A percentile compares a stretch with the other conserved stretches of the same genome.
phyloP scores from a whole-genome alignment of 2,888 invertebrate species.

The Lepidonotus clava region DNA sequence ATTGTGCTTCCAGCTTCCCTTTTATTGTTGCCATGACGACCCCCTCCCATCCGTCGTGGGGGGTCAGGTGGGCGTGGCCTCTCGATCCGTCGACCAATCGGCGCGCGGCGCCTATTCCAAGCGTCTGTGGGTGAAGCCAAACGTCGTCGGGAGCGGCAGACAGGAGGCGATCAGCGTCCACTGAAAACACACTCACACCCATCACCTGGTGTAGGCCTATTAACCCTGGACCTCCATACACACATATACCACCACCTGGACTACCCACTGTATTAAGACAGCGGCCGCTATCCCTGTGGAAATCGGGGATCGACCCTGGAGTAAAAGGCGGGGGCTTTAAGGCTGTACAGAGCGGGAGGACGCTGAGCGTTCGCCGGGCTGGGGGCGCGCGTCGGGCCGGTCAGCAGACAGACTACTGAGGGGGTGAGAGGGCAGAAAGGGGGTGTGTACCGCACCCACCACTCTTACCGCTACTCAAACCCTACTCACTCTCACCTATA shows the following conservation, averaged over 20 bases:
- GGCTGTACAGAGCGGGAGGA: too few relatives aligned
- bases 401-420: too few relatives aligned
- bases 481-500: too few relatives aligned
- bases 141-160: conserved; percentile 5
- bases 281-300: too few relatives aligned
- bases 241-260: background rate
- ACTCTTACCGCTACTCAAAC: too few relatives aligned
- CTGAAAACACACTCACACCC: background rate
- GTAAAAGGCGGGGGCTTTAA: too few relatives aligned
- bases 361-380: too few relatives aligned
- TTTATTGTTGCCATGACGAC: background rate
- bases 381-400: too few relatives aligned
- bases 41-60: background rate
- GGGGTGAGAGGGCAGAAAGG: too few relatives aligned
- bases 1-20: too few relatives aligned
- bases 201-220: background rate
- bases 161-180: background rate
- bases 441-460: too few relatives aligned
- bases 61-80: conserved; percentile 9
- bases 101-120: background rate
- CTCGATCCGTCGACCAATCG: background rate
- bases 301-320: too few relatives aligned
- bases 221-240: background rate
- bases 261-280: background rate
- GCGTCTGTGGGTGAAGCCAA: conserved; percentile 7